Base-by-base conservation (phyloP, 2,888 invertebrate genomes). In the Mythimna albipuncta region DNA sequence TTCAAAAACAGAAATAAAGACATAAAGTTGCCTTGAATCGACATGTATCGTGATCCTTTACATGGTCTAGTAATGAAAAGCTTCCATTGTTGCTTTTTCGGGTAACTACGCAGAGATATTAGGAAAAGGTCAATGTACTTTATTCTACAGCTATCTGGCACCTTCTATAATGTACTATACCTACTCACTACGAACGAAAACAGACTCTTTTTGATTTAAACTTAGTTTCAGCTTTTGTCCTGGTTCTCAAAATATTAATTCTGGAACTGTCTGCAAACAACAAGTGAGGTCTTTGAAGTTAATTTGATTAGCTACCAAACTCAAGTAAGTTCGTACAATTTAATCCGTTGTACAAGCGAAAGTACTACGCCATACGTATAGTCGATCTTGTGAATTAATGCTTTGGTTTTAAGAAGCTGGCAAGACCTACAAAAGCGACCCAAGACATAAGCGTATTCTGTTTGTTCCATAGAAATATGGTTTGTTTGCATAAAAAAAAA, bases 321-420 rank as follows among this genome's bases (percentile, higher is more conserved):
- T 32, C 13, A 50, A 67, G 57, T 71, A 65, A 73, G 76, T 55
- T 73, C 62, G 58, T 72, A 73, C 61, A 63, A 73, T 72, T 62
- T 61, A 68, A 57, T 65, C 54, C 64, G 68, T 57, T 64, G 61
- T 54, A 35, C 61, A 62, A 62, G 41, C 41, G 32, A 32, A 32
- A 32, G 32, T 32, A 2, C 32, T 32, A 32, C 5, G 10, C 54
- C 55, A 7, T 35, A 32, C 32, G 50, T 38, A 55, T 32, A n/a
- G 21, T 69, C 21, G 54, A 57, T 63, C 73, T 78, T 81, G 70
- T 50, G 55, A 72, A 62, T 71, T 70, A 74, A 66, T 64, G 68
- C n/a, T 81, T 50, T 75, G 62, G 69, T 72, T 76, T 26, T 26
- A 66, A 67, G 67, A 70, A 59, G n/a, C 35, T 59, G 11, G 38